Percentiles rank a stretch among this genome's conserved stretches.
Conservation (phyloP, 2,113 vertebrate species). For the Cardinalis cardinalis region DNA sequence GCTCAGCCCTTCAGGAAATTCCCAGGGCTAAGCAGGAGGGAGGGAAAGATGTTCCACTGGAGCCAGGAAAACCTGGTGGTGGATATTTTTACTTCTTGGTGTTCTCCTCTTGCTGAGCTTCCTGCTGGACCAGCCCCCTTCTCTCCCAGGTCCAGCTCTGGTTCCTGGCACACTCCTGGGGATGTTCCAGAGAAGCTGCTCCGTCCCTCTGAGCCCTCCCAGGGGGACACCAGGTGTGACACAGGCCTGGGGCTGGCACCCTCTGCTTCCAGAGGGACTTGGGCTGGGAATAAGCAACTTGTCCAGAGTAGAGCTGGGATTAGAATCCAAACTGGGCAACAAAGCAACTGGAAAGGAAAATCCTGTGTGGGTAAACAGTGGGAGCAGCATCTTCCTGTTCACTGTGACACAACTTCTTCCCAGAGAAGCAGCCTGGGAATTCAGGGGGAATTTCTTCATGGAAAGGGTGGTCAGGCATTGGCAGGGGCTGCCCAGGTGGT, state of each 20-base stretch:
- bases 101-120: neutral
- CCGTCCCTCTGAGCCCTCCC: accelerated
- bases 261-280: neutral
- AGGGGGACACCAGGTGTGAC: neutral
- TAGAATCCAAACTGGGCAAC: neutral
- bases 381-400: neutral
- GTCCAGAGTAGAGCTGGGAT: neutral
- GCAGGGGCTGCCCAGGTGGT: neutral
- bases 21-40: neutral
- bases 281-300: neutral
- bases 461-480: accelerated
- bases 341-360: neutral
- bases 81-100: neutral
- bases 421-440: neutral
- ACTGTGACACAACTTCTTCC: neutral
- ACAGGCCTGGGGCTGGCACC: neutral
- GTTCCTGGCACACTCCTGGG: neutral
- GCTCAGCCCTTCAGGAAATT: neutral
- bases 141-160: neutral
- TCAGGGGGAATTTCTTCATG: neutral
- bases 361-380: accelerated
- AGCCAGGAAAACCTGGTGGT: neutral
- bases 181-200: neutral
- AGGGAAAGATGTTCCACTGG: neutral
- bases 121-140: neutral